These are phyloP conservation scores for Dendrolimus pini DNA, from an alignment of 2,888 invertebrate species.

Conservation along the genomic window DNA sequence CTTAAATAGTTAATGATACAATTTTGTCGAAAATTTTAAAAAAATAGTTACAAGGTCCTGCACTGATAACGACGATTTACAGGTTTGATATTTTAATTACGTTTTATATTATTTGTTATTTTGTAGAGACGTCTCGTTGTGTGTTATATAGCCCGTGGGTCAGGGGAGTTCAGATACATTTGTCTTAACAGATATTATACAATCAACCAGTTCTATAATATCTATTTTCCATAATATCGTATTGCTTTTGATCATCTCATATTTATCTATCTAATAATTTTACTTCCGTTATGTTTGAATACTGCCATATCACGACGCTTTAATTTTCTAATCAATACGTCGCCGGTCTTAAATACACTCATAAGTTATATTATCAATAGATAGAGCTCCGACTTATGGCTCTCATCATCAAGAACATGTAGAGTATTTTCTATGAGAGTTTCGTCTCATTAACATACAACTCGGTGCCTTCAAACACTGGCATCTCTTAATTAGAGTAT, in stretches of 20 bases:
- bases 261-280: constrained; percentile 20
- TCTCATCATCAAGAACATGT: constrained; percentile 21
- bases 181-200: too few species aligned
- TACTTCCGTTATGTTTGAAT: constrained; percentile 14
- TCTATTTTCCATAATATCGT: constrained; percentile 12
- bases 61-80: too few species aligned
- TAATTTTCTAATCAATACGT: constrained; percentile 19
- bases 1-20: too few species aligned
- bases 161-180: too few species aligned
- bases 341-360: constrained; percentile 14
- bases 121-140: too few species aligned
- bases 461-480: constrained; percentile 19
- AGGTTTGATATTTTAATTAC: too few species aligned
- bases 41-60: too few species aligned
- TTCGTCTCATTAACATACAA: constrained; percentile 27
- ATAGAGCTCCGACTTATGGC: constrained; percentile 19
- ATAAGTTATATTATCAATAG: constrained; percentile 19
- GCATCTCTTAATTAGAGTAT: constrained; percentile 40
- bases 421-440: constrained; percentile 19
- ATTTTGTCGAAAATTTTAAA: too few species aligned
- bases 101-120: too few species aligned
- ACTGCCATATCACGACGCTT: constrained; percentile 7
- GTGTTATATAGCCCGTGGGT: too few species aligned
- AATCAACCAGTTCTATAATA: not conserved
- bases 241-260: constrained; percentile 11